Percentiles rank a stretch among this genome's conserved stretches.
These are phyloP conservation scores for Barnardius zonarius DNA, from an alignment of 2,113 vertebrate genomes.

Conservation along the genomic window DNA sequence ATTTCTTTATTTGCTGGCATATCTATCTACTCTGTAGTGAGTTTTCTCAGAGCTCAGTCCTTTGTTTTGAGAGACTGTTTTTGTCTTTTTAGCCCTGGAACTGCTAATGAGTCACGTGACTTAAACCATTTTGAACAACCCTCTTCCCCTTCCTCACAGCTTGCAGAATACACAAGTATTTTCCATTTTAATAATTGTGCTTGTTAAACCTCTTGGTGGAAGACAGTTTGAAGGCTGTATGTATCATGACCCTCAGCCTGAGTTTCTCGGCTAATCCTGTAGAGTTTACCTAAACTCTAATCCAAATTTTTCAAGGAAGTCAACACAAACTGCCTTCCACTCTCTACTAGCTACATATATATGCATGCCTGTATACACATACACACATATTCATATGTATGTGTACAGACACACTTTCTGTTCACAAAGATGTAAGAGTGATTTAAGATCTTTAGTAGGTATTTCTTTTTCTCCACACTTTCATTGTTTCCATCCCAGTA, in stretches of 20 bases:
- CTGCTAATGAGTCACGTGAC: not conserved
- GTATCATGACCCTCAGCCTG: not conserved
- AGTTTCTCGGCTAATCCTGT: not conserved
- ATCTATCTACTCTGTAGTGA: not conserved
- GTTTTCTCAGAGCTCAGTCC: not conserved
- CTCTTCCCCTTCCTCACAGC: not conserved
- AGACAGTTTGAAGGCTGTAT: not conserved
- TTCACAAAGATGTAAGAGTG: not conserved
- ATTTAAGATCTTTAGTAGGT: not conserved
- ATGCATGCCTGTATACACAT: fast-evolving
- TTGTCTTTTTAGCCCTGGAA: not conserved
- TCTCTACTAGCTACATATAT: not conserved
- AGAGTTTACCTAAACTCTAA: not conserved
- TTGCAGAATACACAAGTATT: not conserved
- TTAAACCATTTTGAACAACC: not conserved
- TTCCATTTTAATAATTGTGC: not conserved
- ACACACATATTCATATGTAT: too few species aligned
- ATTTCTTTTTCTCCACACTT: not conserved
- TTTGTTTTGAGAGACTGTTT: not conserved
- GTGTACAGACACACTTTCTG: not conserved
- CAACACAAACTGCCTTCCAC: not conserved
- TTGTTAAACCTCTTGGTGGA: not conserved
- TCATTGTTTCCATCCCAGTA: not conserved
- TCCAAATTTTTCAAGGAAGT: not conserved
- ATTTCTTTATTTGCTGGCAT: not conserved